Evolutionary conservation across 2,113 vertebrate genomes (phyloP).

Genomic region (Propithecus coquereli): DNA sequence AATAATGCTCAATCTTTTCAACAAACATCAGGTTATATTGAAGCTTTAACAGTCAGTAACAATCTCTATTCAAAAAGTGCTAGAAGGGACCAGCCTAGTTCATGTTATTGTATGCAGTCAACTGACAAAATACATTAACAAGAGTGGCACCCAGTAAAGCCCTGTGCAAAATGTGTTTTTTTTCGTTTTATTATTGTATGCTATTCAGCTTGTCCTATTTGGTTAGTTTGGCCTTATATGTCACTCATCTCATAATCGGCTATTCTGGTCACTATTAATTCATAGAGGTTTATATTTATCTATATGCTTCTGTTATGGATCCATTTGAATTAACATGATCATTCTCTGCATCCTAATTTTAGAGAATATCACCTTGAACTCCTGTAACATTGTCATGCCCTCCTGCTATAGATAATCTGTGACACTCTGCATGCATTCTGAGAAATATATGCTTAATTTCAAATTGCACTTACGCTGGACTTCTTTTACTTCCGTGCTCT

Average conservation of each 20-base stretch:
- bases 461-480: background rate
- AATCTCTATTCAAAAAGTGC: background rate
- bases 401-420: background rate
- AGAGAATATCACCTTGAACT: background rate
- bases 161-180: background rate
- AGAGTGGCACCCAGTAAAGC: background rate
- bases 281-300: background rate
- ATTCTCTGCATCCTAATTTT: background rate
- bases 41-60: background rate
- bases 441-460: background rate
- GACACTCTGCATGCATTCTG: background rate
- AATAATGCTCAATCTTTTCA: background rate
- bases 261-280: background rate
- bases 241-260: background rate
- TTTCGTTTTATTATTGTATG: background rate
- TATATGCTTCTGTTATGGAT: background rate
- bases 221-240: background rate
- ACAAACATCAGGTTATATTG: background rate
- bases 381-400: rapidly evolving
- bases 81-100: background rate
- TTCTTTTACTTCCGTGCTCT: background rate
- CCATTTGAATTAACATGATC: background rate
- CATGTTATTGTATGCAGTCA: background rate
- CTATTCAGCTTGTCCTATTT: background rate
- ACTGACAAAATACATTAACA: background rate